Conservation (phyloP, 2,113 vertebrate genomes). For the Xerus inauris region DNA sequence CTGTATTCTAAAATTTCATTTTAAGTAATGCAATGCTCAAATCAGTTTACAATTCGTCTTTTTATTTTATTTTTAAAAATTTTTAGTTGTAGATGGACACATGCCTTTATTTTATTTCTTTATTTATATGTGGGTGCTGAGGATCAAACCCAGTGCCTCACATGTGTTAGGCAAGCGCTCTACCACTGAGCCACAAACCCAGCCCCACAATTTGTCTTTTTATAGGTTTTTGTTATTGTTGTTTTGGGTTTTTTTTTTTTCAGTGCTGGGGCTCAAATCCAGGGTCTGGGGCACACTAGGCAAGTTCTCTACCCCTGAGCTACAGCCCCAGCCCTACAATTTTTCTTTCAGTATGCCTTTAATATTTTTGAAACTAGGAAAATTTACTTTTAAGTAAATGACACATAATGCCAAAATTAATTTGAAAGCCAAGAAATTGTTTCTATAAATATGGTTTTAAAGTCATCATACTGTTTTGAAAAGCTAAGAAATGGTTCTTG, state of each 20-base stretch:
- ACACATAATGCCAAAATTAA: constrained; percentile 56
- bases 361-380: constrained; percentile 36
- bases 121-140: no score
- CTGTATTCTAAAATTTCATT: constrained; percentile 42
- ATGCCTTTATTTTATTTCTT: no score
- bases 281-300: neutral
- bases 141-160: no score
- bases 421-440: constrained; percentile 71
- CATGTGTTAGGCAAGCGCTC: no score
- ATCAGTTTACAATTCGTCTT: constrained; percentile 21
- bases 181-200: no score
- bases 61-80: no score
- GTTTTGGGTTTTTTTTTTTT: neutral
- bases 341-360: constrained; percentile 32
- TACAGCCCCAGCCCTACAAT: neutral
- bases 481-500: constrained; percentile 62
- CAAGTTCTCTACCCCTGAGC: neutral
- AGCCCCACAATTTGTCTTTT: constrained; percentile 47
- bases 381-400: constrained; percentile 35
- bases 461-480: constrained; percentile 52
- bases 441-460: constrained; percentile 54
- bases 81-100: no score
- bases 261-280: neutral
- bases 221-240: neutral
- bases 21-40: constrained; percentile 31